Evolutionary conservation across 2,888 invertebrate species (phyloP).

Genomic region (Drosophila stalkeri): DNA sequence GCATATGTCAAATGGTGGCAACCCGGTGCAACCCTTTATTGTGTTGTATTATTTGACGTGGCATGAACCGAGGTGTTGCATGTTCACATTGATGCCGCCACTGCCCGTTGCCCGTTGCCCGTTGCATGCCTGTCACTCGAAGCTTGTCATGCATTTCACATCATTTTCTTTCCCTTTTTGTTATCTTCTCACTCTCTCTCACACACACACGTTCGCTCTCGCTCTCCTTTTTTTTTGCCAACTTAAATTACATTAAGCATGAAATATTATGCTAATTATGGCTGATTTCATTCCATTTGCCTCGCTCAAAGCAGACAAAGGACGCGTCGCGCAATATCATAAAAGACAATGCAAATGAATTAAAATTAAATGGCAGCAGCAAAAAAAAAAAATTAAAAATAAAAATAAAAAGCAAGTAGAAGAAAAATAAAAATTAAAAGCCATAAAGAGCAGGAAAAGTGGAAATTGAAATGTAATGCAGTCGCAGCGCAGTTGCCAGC

Average conservation of each 20-base stretch:
- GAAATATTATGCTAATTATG: constrained; percentile 81
- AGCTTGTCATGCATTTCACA: constrained; percentile 50
- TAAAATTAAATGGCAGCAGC: constrained; percentile 69
- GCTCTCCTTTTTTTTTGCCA: constrained; percentile 52
- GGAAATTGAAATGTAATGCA: constrained; percentile 80
- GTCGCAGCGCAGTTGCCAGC: constrained; percentile 17
- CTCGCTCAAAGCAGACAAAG: constrained; percentile 40
- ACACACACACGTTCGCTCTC: not conserved
- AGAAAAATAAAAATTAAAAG: constrained; percentile 40
- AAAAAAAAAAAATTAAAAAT: not conserved
- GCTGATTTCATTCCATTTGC: constrained; percentile 73
- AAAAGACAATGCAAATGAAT: constrained; percentile 81
- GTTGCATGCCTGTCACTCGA: constrained; percentile 74
- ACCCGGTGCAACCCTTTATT: constrained; percentile 37
- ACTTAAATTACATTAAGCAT: constrained; percentile 81
- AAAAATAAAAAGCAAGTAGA: not conserved
- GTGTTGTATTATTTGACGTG: constrained; percentile 22
- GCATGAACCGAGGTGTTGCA: constrained; percentile 20
- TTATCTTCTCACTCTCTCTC: no score
- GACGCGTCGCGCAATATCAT: constrained; percentile 43
- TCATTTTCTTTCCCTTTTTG: constrained; percentile 8
- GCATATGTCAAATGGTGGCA: constrained; percentile 67
- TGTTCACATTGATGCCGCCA: constrained; percentile 6
- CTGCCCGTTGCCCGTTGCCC: not conserved
- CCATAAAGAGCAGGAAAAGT: constrained; percentile 28